Base-by-base conservation (phyloP, 2,797 vertebrate species). In the Coranthus polyacanthus region DNA sequence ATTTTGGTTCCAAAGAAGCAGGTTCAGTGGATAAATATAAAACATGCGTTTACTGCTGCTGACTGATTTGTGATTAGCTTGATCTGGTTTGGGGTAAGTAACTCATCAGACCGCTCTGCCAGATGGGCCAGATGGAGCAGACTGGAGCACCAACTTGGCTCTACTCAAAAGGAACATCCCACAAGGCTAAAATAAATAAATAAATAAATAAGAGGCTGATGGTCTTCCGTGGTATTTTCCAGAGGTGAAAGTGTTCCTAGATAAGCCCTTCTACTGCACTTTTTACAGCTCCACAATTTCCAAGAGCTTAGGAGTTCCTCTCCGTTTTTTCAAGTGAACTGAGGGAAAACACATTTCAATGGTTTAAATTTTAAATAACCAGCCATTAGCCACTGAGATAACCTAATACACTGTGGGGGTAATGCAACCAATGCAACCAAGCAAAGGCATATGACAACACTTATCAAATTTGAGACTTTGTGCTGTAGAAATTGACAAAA, bases 181-280 rank as follows among this genome's bases (percentile, higher is more conserved):
- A 39, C 32, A 46, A 36, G 0, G 18, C 38, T 58, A 9, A 60
- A 32, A 32, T 8, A 29, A 29, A 29, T 6, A 29, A 29, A 29
- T 6, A 32, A 32, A 32, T 21, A 63, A 54, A 58, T 46, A 56
- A 32, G 17, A 47, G 37, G 38, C 38, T 58, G 41, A 61, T 17
- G 38, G 17, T 16, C 15, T 78, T 69, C 12, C 20, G 16, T 32
- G 68, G 53, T 36, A 6, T 69, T 79, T 81, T 71, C 57, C 41
- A 60, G 70, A 46, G 6, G 56, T 53, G 39, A 75, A 75, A 62
- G 38, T 17, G 41, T 65, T 68, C 62, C 46, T 47, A 29, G 34
- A 60, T 70, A 68, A 47, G 55, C 68, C 60, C 50, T 52, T 63
- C 16, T 15, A 52, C 54, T 5, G 5, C 41, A 63, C 44, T 52